Evolutionary conservation across 2,888 invertebrate genomes (phyloP).

Genomic region (Lasioglossum pauxillum): DNA sequence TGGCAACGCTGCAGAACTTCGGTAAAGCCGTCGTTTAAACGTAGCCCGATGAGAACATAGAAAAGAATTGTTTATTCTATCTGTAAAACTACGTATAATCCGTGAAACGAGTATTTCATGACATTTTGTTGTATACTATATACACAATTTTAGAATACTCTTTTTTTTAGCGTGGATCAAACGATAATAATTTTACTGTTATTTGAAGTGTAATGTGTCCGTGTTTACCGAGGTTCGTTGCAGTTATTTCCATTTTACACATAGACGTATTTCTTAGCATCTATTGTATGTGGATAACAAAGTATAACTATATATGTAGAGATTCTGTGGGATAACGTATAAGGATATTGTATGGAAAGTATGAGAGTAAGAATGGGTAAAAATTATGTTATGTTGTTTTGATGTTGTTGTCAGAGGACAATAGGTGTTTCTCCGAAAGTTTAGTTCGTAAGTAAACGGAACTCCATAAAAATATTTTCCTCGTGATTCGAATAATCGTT

Average conservation of each 20-base stretch:
- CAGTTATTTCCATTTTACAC: conserved; percentile 50
- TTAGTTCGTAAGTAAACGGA: conserved; percentile 17
- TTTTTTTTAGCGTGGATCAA: not conserved
- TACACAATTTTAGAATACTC: conserved; percentile 3
- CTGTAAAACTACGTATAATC: not conserved
- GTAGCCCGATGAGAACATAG: not conserved
- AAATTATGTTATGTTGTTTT: conserved; percentile 30
- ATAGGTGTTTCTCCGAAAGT: not conserved
- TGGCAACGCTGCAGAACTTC: conserved; percentile 40
- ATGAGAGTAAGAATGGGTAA: conserved; percentile 34
- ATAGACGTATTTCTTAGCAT: conserved; percentile 52
- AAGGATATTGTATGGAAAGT: conserved; percentile 36
- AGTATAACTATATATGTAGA: conserved; percentile 36
- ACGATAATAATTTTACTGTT: not conserved
- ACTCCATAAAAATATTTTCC: not conserved
- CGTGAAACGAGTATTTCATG: not conserved
- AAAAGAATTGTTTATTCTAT: not conserved
- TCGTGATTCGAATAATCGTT: not conserved
- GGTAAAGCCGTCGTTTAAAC: conserved; percentile 32
- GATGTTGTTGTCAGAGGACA: conserved; percentile 16
- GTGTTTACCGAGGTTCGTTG: conserved; percentile 41
- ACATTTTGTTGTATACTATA: conserved; percentile 12
- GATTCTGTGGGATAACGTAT: conserved; percentile 38
- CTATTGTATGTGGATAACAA: conserved; percentile 33
- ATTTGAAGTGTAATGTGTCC: not conserved